These are phyloP conservation scores for Bergia sp. DNA, from an alignment of 92 coral and sea anemone genomes.

Conservation along the genomic window DNA sequence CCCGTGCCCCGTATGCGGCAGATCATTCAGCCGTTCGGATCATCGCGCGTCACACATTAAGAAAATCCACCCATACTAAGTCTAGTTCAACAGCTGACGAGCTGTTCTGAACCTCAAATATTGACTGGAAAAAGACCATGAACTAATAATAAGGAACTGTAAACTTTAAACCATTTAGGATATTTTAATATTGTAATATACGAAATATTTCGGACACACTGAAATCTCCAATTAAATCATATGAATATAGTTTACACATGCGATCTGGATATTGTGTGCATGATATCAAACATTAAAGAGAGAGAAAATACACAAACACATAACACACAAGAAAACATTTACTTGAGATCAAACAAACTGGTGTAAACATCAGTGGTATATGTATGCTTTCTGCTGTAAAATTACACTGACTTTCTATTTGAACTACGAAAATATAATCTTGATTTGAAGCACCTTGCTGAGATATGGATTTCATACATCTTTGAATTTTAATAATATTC, in stretches of 20 bases:
- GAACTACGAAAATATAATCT: background rate
- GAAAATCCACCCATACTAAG: slow-evolving; percentile 69
- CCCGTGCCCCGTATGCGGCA: slow-evolving; percentile 89
- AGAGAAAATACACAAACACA: background rate
- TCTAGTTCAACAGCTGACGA: background rate
- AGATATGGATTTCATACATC: background rate
- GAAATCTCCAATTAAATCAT: background rate
- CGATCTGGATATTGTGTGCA: background rate
- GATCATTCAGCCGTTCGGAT: slow-evolving; percentile 88
- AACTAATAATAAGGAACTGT: background rate
- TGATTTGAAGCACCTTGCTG: background rate
- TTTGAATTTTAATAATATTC: background rate
- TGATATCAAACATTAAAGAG: background rate
- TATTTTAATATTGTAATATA: background rate
- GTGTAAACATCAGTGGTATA: background rate
- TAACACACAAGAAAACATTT: background rate
- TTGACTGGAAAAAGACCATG: background rate
- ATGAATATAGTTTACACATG: too few relatives aligned
- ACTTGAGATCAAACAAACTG: background rate
- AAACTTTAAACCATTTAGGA: background rate
- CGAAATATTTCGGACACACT: background rate
- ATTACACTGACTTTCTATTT: background rate
- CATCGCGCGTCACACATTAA: slow-evolving; percentile 85
- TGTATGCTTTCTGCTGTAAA: background rate
- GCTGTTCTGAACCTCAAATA: background rate